Conservation (phyloP, 2,113 vertebrate species). For the Leptocoma aspasia region DNA sequence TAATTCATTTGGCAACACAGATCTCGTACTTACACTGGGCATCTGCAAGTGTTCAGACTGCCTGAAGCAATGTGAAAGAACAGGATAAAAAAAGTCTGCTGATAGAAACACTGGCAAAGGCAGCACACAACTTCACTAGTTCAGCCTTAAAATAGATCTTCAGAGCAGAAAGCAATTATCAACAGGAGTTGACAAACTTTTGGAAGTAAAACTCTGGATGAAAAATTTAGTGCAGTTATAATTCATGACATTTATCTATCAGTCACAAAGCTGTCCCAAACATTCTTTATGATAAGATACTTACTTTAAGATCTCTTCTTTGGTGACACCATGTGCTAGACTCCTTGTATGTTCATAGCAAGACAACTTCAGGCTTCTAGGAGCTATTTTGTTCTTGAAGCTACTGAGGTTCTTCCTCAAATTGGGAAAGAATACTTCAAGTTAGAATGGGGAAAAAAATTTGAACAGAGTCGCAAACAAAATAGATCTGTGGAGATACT, state of each 20-base stretch:
- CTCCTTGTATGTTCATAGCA: not conserved
- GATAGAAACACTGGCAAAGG: not conserved
- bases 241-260: not conserved
- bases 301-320: not conserved
- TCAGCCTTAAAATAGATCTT: not conserved
- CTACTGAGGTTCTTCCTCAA: not conserved
- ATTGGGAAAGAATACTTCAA: not conserved
- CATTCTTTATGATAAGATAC: not conserved
- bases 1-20: not conserved
- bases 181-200: not conserved
- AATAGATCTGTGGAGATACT: not conserved
- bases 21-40: not conserved
- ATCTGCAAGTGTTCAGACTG: not conserved
- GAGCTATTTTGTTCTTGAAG: not conserved
- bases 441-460: not conserved
- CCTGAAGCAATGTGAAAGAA: not conserved
- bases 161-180: not conserved
- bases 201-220: not conserved
- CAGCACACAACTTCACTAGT: not conserved
- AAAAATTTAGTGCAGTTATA: not conserved
- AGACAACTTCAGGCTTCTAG: not conserved
- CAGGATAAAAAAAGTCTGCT: not conserved
- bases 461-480: not conserved
- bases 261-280: not conserved
- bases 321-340: not conserved